Base-by-base conservation (phyloP, 2,113 vertebrate genomes). In the Mastomys coucha region DNA sequence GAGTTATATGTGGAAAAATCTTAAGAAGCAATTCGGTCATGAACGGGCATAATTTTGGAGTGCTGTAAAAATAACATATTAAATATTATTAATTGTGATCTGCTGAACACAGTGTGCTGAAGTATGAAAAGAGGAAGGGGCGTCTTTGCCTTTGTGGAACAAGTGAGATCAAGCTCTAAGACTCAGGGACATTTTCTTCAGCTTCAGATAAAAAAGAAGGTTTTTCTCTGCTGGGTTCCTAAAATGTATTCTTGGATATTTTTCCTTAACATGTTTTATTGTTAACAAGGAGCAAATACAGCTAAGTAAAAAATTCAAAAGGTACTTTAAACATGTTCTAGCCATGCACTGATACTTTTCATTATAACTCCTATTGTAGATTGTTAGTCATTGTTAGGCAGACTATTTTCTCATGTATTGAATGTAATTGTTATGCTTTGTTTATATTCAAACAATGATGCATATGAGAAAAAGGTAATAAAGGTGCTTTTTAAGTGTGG, bases 401-500 rank as follows among this genome's bases (percentile, higher is more conserved):
- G 95, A 75, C 4, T 51, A 24, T 77, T 86, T 80, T 87, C 88
- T n/a, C 31, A 60, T 20, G 45, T 39, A 80, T 53, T 89, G 76
- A 90, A 88, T 73, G 69, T 5, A 53, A 22, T 63, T 96, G 90
- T 82, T 39, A 76, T 76, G 16, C 13, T 85, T 78, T 70, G 81
- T 80, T 96, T 93, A 91, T 5, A 92, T 88, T 92, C 31, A 93
- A 88, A 81, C 77, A 58, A 75, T 58, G 86, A 67, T 76, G 81
- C 24, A 65, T 24, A 95, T 3, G 45, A 70, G 17, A 96, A 70
- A 96, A 73, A 49, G 10, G 75, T 78, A 72, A 39, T n/a, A 88
- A 95, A 49, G 89, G 24, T 51, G 19, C 26, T 89, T 85, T 78
- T 13, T 24, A 93, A 81, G 19, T 53, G 7, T 60, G 85, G 28